Conservation (phyloP, 53 echinoderm and acorn worm genomes). For the Arbacia lixula region DNA sequence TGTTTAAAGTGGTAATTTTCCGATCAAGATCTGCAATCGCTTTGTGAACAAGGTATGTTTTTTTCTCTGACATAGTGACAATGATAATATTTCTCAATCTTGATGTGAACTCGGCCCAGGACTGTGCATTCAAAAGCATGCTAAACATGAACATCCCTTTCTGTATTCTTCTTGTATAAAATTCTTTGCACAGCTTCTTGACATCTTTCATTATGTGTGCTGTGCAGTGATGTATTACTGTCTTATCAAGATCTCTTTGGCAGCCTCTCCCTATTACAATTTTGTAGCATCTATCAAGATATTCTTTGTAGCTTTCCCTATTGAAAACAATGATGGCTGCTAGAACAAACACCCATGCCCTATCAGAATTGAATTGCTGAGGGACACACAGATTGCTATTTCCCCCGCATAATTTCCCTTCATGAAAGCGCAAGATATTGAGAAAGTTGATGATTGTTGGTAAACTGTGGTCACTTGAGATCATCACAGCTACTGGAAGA, state of each 20-base stretch:
- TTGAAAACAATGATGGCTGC: background rate
- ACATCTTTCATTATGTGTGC: constrained; percentile 20
- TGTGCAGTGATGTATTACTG: constrained; percentile 9
- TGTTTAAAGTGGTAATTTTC: background rate
- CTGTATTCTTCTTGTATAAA: background rate
- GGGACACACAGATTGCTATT: background rate
- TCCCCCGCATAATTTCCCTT: background rate
- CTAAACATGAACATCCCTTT: constrained; percentile 31
- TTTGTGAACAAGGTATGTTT: constrained; percentile 7
- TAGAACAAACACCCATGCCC: constrained; percentile 9
- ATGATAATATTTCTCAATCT: constrained; percentile 6
- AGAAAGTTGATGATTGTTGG: constrained; percentile 15
- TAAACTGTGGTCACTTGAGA: background rate
- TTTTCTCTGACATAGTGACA: constrained; percentile 1
- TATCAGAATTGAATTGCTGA: constrained; percentile 5
- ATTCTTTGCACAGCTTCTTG: constrained; percentile 9
- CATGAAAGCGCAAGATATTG: background rate
- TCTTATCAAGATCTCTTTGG: constrained; percentile 16
- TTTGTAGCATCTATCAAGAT: constrained; percentile 13
- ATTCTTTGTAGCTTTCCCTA: background rate
- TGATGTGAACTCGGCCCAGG: background rate
- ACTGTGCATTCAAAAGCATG: background rate
- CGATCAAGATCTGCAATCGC: background rate
- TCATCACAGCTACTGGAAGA: constrained; percentile 10
- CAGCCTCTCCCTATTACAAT: constrained; percentile 16